Base-by-base conservation (phyloP, 35 echinoderm and acorn worm species). In the Apostichopus parvimensis region DNA sequence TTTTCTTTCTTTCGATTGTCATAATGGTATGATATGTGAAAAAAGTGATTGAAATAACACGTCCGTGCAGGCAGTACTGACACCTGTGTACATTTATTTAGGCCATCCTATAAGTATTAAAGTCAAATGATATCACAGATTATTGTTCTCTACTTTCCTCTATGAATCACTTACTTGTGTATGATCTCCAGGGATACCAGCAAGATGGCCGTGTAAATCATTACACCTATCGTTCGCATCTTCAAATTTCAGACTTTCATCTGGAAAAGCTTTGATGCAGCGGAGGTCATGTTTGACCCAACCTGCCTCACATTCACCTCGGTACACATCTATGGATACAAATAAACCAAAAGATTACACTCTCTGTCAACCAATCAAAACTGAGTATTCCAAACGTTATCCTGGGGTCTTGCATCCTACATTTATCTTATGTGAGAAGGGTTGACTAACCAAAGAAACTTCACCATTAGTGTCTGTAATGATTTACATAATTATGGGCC, bases 231-330 rank as follows among this genome's bases (percentile, higher is more conserved):
- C 93, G 20, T 97, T 91, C 68, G 95, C 93, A 34, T 88, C 93
- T 55, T 93, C 21, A 53, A 94, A 94, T 4, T 60, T 90, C 61
- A 89, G 57, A 54, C 45, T 73, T 1, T 92, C 70, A 20, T 92
- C 77, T 10, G 95, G 90, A 80, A 94, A 97, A 15, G 91, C 93
- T 83, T 81, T 89, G 86, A 94, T 79, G 77, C 95, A 97, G 56
- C 87, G 79, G 25, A 77, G 76, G 54, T 97, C 93, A 86, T 94
- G 91, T 88, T 97, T 97, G 52, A 94, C 18, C 95, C 95, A 97
- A 8, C 93, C 93, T 5, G 90, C 87, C 57, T 97, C 95, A 91
- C 95, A 97, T 18, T 97, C 93, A 18, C 95, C 95, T 73, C 91
- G 93, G 76, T 93, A 97, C 9, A 83, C 77, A 91, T 97, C 95